A percentile compares a stretch with the other conserved stretches of the same genome.
Evolutionary conservation across 2,113 vertebrate species (phyloP).

Genomic region (Brienomyrus brachyistius): DNA sequence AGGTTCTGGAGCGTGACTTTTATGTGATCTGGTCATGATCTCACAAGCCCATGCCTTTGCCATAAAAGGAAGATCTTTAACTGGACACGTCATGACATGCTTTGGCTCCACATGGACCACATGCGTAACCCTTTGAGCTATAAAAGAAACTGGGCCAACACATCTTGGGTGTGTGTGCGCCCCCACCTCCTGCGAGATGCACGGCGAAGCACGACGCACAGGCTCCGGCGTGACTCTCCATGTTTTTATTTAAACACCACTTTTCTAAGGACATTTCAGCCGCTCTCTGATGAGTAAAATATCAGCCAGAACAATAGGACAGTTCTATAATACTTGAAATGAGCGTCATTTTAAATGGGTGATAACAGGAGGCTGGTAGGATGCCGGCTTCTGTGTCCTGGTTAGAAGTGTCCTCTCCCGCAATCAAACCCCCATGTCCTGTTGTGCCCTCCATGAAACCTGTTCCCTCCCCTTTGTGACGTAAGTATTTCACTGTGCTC

Average conservation of each 20-base stretch:
- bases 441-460: background rate
- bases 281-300: slow-evolving; percentile 3
- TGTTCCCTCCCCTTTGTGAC: background rate
- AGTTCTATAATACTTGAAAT: slow-evolving; percentile 11
- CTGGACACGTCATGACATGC: background rate
- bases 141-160: slow-evolving; percentile 2
- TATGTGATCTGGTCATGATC: background rate
- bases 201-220: background rate
- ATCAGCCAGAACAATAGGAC: background rate
- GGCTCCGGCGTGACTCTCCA: background rate
- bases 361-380: background rate
- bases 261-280: slow-evolving; percentile 20
- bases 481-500: background rate
- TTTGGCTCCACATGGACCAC: background rate
- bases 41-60: background rate
- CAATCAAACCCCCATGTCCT: background rate
- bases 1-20: background rate
- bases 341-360: slow-evolving; percentile 8
- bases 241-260: background rate
- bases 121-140: background rate
- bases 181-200: background rate
- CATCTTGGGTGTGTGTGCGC: background rate
- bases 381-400: background rate
- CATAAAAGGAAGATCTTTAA: background rate
- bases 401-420: background rate